Base-by-base conservation (phyloP, 2,797 vertebrate genomes). In the Tokudaia muenninki region DNA sequence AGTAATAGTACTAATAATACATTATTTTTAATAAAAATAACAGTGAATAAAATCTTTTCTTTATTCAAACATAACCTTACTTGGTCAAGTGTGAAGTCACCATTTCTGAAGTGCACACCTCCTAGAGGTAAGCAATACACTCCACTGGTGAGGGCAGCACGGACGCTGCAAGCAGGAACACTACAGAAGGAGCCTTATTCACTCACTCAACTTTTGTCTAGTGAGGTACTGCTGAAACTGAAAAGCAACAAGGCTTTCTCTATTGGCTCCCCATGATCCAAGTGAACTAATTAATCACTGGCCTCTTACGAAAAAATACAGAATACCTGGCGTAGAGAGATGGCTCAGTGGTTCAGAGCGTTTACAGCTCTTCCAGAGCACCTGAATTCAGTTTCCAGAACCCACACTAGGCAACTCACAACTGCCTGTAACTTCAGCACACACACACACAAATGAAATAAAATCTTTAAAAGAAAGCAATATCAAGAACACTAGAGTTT, bases 241-340 rank as follows among this genome's bases (percentile, higher is more conserved):
- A 92, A 95, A 91, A 89, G 16, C 57, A 83, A 41, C 44, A 90
- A 19, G 52, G 17, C 44, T 94, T 93, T 63, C 90, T 87, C 72
- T 91, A 84, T 77, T 47, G 63, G 24, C n/a, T 34, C 63, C 79
- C 22, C 72, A 37, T n/a, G 31, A 83, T 90, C 65, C 77, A 63
- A 74, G 70, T 4, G 13, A 24, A 86, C 74, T 61, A 19, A 86
- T 78, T 81, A 78, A 84, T 12, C 24, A 77, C 8, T 72, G 21
- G 4, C 1, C 74, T 67, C 59, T 82, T 2, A 91, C 24, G 75
- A 86, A 81, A 44, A 90, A 92, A 88, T 31, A 83, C 6, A 55
- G 67, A 80, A 41, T 11, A 47, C 26, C 17, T 67, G 29, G 41
- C 29, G 50, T 86, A 67, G n/a, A 83, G 19, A 67, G 10, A 6